Percentiles rank a stretch among this genome's conserved stretches.
Evolutionary conservation across 2,797 vertebrate genomes (phyloP).

Genomic region (Emydoidea blandingii): DNA sequence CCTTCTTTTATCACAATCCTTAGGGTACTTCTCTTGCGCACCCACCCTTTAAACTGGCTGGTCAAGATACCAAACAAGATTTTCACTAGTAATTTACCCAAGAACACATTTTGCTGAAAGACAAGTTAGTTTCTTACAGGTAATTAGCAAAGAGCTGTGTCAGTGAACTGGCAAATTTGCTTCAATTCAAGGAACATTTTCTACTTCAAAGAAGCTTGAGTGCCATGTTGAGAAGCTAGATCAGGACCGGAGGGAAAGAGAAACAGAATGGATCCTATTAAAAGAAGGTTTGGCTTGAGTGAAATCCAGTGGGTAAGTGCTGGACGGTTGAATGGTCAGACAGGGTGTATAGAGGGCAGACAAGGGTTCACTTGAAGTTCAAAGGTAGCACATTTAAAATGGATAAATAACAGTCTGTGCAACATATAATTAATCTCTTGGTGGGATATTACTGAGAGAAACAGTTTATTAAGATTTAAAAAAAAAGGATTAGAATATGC

Average conservation of each 20-base stretch:
- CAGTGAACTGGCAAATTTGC: background rate
- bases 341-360: rapidly evolving
- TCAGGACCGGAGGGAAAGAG: background rate
- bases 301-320: background rate
- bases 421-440: rapidly evolving
- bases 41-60: background rate
- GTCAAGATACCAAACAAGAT: rapidly evolving
- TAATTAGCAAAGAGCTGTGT: background rate
- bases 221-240: background rate
- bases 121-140: background rate
- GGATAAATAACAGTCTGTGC: rapidly evolving
- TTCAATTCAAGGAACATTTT: background rate
- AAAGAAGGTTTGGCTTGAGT: background rate
- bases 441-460: background rate
- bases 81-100: background rate
- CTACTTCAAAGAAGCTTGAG: background rate
- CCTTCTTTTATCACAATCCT: background rate
- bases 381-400: background rate
- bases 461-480: background rate
- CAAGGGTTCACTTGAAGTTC: background rate
- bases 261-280: background rate
- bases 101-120: background rate
- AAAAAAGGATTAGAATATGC: rapidly evolving
- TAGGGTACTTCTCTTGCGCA: background rate
- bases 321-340: background rate